Evolutionary conservation across 2,888 invertebrate species (phyloP), one percentile per base, ranked within the genome.

Genomic region (Iphiclides podalirius): DNA sequence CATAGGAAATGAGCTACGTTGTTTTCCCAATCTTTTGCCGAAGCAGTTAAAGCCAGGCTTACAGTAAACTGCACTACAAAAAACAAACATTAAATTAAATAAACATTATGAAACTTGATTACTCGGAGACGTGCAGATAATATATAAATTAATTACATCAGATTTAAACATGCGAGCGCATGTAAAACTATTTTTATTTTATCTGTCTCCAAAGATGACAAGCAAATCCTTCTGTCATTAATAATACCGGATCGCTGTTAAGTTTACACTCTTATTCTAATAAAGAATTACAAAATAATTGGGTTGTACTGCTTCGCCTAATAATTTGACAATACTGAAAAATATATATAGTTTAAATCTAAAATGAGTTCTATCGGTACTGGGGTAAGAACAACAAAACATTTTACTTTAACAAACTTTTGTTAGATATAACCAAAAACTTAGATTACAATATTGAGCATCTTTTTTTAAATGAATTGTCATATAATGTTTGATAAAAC

Each of bases 331-430:
- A 31, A 2, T 31, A 38, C 44, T 33, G 13, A 23, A 34, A 35
- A 42, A 20, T 53, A 55, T 41, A 57, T 64, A 57, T 53, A 41
- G 59, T 55, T 47, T 11, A 56, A 51, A 69, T 54, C 42, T 61
- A 91, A 72, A 63, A 97, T 97, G 97, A 97, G 97, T 92, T 97
- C 97, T 16, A 97, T 98, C 74, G 97, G 97, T 62, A 97, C 97
- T 57, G 97, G 97, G 62, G 96, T 96, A 92, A 93, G 94, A 93
- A 75, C 40, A 33, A 2, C 16, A 37, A 52, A 52, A 14, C 8
- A 38, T 23, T 47, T 47, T 12, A 49, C 40, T 13, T 28, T 17
- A 31, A 34, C 43, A 35, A 28, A 40, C 31, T 45, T 50, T 13
- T 45, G 34, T 26, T 23, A 16, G 41, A 36, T 37, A 17, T 23